Conservation (phyloP, 2,888 invertebrate genomes). For the Hyposoter dolosus region DNA sequence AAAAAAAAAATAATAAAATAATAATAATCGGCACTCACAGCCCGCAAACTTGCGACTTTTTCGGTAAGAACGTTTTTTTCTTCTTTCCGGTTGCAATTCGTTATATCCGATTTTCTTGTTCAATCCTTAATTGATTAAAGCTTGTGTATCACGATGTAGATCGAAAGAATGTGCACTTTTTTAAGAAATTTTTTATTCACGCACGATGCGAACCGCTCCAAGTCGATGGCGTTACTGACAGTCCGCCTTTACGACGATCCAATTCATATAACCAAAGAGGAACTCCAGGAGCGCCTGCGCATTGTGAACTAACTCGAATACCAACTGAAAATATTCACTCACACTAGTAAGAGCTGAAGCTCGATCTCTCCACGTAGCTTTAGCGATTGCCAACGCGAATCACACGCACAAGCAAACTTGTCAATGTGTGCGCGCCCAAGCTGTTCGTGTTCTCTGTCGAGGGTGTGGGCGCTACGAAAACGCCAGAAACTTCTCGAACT, state of each 20-base stretch:
- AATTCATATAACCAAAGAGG: constrained; percentile 65
- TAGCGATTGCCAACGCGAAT: constrained; percentile 18
- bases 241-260: constrained; percentile 46
- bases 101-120: background rate
- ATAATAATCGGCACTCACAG: constrained; percentile 19
- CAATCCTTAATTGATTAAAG: background rate
- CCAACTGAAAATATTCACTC: constrained; percentile 12
- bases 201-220: constrained; percentile 37
- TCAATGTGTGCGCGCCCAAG: constrained; percentile 17
- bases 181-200: background rate
- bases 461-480: constrained; percentile 63
- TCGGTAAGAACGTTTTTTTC: background rate
- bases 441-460: constrained; percentile 9
- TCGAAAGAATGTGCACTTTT: background rate
- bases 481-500: constrained; percentile 70
- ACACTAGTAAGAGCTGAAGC: background rate
- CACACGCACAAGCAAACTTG: background rate
- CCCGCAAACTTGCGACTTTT: background rate
- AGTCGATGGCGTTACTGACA: constrained; percentile 71
- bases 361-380: constrained; percentile 14
- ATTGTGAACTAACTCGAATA: background rate
- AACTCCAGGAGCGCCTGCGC: constrained; percentile 53
- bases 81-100: background rate
- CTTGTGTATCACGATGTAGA: background rate
- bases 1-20: background rate